Evolutionary conservation across 1,140 invertebrate species (phyloP).

Genomic region (Chironomus striatipennis): DNA sequence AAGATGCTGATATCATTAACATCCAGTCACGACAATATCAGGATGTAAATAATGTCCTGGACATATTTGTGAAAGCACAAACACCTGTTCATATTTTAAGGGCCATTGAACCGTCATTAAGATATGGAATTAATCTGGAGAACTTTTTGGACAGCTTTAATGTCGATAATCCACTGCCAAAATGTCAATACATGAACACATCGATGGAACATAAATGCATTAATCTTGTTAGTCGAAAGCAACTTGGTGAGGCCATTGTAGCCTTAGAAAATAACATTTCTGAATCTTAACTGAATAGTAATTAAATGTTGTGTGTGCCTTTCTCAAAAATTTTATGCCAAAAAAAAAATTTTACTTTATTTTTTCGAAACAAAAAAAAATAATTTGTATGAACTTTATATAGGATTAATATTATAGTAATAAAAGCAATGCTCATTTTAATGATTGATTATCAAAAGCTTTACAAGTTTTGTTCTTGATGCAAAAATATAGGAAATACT

Average conservation of each 20-base stretch:
- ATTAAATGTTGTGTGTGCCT: too few relatives aligned
- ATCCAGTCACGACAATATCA: conserved; percentile 36
- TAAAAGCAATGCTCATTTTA: conserved; percentile 48
- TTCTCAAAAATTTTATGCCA: background rate
- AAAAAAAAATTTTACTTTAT: background rate
- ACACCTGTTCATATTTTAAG: conserved; percentile 37
- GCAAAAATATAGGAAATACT: too few relatives aligned
- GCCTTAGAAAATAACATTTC: conserved; percentile 33
- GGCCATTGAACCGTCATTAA: conserved; percentile 37
- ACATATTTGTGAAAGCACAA: conserved; percentile 38
- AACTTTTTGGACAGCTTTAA: conserved; percentile 30
- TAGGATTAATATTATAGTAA: conserved; percentile 22
- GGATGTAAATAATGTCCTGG: conserved; percentile 34
- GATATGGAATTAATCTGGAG: conserved; percentile 34
- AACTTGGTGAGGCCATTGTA: conserved; percentile 39
- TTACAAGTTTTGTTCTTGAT: too few relatives aligned
- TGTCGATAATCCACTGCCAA: conserved; percentile 18
- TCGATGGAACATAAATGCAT: conserved; percentile 31
- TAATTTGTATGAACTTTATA: background rate
- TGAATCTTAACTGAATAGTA: background rate
- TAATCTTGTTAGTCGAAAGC: conserved; percentile 38
- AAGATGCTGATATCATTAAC: conserved; percentile 51
- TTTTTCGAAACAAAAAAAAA: conserved; percentile 4
- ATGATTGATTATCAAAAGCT: too few relatives aligned
- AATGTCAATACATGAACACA: background rate